Conservation (phyloP, 2,888 invertebrate species). For the Heliconius sara region DNA sequence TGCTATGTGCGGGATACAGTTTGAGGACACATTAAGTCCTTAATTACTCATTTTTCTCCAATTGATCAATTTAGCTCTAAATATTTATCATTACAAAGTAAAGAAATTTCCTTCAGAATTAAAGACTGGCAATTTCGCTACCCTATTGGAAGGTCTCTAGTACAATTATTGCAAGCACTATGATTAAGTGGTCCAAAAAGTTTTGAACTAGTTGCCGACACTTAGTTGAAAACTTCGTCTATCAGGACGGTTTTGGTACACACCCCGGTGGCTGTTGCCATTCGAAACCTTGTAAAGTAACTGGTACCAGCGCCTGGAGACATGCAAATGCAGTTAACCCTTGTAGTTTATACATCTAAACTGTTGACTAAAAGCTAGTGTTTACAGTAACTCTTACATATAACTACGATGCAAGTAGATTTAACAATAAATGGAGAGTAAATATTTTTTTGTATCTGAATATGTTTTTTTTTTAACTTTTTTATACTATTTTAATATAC, state of each 20-base stretch:
- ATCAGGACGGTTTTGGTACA: slow-evolving; percentile 16
- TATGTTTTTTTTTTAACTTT: no score
- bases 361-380: neutral
- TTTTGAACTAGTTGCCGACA: slow-evolving; percentile 15
- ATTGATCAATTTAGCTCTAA: no score
- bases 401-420: neutral
- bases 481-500: no score
- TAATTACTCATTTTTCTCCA: neutral
- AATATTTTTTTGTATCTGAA: no score
- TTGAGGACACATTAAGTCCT: no score
- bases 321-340: slow-evolving; percentile 15
- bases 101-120: neutral
- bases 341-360: slow-evolving; percentile 12
- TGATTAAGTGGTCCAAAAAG: slow-evolving; percentile 19
- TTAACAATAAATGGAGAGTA: neutral
- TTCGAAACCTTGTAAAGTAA: slow-evolving; percentile 25
- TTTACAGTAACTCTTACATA: neutral
- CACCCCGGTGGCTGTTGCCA: slow-evolving; percentile 10
- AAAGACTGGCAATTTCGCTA: neutral
- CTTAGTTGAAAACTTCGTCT: slow-evolving; percentile 24
- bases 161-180: slow-evolving; percentile 17
- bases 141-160: neutral
- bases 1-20: neutral
- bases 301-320: slow-evolving; percentile 11
- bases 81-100: neutral